A percentile compares a stretch with the other conserved stretches of the same genome.
Conservation (phyloP, 2,888 invertebrate genomes). For the Andrena haemorrhoa region DNA sequence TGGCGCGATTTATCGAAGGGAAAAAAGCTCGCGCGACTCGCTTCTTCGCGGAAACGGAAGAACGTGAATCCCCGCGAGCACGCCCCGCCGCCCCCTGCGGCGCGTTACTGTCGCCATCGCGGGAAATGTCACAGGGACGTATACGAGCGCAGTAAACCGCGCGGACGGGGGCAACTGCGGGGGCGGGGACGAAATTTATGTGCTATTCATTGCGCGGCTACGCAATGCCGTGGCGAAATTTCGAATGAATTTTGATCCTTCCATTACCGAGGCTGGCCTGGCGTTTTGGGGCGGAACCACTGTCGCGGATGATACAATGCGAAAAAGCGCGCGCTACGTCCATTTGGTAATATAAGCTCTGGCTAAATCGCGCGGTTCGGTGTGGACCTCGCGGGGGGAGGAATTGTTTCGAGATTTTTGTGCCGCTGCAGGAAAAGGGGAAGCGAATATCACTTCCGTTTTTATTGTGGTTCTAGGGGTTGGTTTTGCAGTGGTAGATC, state of each 20-base stretch:
- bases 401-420: background rate
- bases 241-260: constrained; percentile 21
- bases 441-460: background rate
- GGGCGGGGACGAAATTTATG: constrained; percentile 21
- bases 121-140: constrained; percentile 14
- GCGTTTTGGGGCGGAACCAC: background rate
- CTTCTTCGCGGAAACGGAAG: constrained; percentile 44
- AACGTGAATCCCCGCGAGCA: constrained; percentile 27
- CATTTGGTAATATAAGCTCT: background rate
- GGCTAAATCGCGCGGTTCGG: background rate
- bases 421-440: background rate
- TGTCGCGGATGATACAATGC: background rate
- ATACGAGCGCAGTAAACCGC: background rate
- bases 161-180: background rate
- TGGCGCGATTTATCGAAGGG: constrained; percentile 30
- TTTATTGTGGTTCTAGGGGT: too few relatives aligned
- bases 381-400: background rate
- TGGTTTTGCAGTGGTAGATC: background rate
- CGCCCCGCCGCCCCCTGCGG: background rate
- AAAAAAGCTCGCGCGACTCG: constrained; percentile 11
- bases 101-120: constrained; percentile 12
- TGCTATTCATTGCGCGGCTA: constrained; percentile 16
- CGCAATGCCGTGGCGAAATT: constrained; percentile 17
- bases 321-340: background rate
- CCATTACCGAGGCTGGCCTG: constrained; percentile 9